Conservation (phyloP, 2,797 vertebrate genomes). For the Microctenopoma lineatum region DNA sequence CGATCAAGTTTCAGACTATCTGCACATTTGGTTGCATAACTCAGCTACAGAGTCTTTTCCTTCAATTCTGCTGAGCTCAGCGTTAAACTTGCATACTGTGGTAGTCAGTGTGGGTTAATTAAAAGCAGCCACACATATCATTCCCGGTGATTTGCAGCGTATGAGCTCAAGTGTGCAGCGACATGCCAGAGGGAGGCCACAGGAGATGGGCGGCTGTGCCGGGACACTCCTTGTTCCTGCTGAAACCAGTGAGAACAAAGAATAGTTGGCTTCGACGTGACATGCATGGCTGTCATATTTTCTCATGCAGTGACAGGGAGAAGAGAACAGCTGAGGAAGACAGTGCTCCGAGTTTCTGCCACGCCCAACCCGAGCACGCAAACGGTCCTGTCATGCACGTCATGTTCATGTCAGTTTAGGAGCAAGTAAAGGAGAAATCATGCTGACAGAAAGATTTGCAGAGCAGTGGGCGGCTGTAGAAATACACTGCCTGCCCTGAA, state of each 20-base stretch:
- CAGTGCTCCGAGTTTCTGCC: conserved; percentile 32
- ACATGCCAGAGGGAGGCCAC: conserved; percentile 59
- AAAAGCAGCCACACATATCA: conserved; percentile 57
- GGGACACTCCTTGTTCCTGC: conserved; percentile 36
- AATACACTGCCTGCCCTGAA: not conserved
- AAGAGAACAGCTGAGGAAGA: conserved; percentile 15
- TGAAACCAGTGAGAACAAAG: conserved; percentile 16
- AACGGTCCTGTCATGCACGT: conserved; percentile 8
- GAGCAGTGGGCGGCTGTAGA: conserved; percentile 17
- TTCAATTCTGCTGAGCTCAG: conserved; percentile 52
- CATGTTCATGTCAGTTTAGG: conserved; percentile 6
- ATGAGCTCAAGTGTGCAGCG: conserved; percentile 59
- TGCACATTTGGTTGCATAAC: conserved; percentile 51
- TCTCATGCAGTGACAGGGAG: conserved; percentile 8
- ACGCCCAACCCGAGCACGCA: conserved; percentile 38
- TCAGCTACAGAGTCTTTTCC: conserved; percentile 35
- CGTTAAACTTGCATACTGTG: conserved; percentile 19
- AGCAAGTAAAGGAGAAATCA: conserved; percentile 10
- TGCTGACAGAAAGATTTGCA: conserved; percentile 32
- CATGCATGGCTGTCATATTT: conserved; percentile 2
- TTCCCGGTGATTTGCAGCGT: conserved; percentile 60
- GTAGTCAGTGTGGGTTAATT: conserved; percentile 44
- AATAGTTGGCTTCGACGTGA: conserved; percentile 10
- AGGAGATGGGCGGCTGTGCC: conserved; percentile 34
- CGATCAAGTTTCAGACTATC: conserved; percentile 29